Evolutionary conservation across 2,113 vertebrate genomes (phyloP).

Genomic region (Mobula birostris): DNA sequence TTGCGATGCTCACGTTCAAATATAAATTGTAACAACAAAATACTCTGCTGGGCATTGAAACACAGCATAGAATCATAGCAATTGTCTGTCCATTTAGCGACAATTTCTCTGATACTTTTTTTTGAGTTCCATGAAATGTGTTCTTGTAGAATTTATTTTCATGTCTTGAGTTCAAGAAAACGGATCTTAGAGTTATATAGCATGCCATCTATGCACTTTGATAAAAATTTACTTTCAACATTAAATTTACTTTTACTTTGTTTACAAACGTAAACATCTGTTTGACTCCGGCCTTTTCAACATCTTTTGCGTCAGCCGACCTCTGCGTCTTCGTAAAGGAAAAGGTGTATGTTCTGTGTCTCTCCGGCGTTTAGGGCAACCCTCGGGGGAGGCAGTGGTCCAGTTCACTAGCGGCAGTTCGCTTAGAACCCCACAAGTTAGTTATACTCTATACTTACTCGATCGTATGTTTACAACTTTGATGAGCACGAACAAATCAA

Average conservation of each 20-base stretch:
- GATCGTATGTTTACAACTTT: not conserved
- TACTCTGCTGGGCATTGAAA: not conserved
- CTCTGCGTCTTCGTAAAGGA: not conserved
- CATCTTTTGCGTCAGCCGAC: not conserved
- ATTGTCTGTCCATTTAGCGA: not conserved
- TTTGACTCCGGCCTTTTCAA: not conserved
- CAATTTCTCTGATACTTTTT: not conserved
- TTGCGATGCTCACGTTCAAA: not conserved
- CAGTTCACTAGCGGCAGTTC: not conserved
- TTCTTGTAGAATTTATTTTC: not conserved
- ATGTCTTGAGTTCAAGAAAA: no score
- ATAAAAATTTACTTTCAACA: no score
- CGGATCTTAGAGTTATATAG: no score
- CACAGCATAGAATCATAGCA: not conserved
- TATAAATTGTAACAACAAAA: not conserved
- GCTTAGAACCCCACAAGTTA: not conserved
- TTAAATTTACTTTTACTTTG: no score
- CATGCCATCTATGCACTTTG: no score
- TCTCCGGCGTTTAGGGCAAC: not conserved
- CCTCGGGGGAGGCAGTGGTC: not conserved
- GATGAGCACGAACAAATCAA: not conserved
- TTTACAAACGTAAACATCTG: not conserved
- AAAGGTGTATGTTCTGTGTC: not conserved
- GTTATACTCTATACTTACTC: not conserved
- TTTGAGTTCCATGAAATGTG: not conserved